These are phyloP conservation scores for Daphoenositta chrysoptera DNA, from an alignment of 2,113 vertebrate genomes.

Conservation along the genomic window DNA sequence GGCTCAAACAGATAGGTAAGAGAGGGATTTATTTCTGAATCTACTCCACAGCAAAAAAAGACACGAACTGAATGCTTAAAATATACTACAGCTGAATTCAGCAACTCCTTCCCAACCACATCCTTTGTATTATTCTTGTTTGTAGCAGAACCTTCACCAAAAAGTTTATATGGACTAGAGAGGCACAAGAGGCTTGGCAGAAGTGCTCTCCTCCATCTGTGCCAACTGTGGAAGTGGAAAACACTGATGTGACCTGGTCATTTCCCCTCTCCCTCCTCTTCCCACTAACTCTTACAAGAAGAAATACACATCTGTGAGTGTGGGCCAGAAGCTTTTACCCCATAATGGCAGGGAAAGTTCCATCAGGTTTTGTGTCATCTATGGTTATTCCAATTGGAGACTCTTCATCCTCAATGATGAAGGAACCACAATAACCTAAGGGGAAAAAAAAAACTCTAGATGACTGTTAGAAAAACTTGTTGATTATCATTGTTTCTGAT, in stretches of 20 bases:
- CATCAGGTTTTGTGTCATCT: conserved; percentile 95
- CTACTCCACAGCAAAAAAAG: background rate
- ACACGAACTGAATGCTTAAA: background rate
- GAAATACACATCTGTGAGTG: background rate
- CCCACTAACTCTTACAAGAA: background rate
- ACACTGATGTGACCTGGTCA: background rate
- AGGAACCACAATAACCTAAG: conserved; percentile 87
- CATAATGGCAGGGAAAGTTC: conserved; percentile 87
- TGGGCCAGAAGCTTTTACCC: conserved; percentile 71
- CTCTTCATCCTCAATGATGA: conserved; percentile 90
- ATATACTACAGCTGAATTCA: background rate
- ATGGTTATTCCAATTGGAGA: conserved; percentile 88
- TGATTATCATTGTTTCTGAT: background rate
- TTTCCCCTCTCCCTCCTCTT: background rate
- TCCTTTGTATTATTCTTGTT: background rate
- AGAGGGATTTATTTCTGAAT: background rate
- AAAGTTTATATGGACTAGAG: background rate
- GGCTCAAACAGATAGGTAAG: background rate
- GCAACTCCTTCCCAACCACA: background rate
- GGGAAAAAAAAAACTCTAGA: background rate
- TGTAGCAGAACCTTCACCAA: background rate
- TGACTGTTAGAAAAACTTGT: background rate
- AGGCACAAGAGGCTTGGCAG: background rate
- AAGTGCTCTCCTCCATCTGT: background rate
- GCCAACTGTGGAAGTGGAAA: background rate